Base-by-base conservation (phyloP, 2,888 invertebrate species). In the Caenorhabditis angaria region DNA sequence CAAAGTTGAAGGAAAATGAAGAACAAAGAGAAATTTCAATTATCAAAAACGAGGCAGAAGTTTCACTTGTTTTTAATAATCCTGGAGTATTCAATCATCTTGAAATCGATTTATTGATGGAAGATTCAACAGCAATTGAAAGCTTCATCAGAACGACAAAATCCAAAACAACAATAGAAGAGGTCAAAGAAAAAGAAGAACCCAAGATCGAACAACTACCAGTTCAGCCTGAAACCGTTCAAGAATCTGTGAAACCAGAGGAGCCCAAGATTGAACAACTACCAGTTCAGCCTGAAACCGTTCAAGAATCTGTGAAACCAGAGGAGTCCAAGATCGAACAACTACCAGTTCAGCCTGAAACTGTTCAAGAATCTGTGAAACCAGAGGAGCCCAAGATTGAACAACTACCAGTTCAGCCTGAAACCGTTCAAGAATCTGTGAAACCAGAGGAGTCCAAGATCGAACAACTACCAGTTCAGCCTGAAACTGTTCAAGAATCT, bases 21-120 rank as follows among this genome's bases (percentile, higher is more conserved):
- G n/a, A n/a, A n/a, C n/a, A n/a, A n/a, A n/a, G n/a, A n/a, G n/a
- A n/a, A n/a, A n/a, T n/a, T n/a, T n/a, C n/a, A n/a, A n/a, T n/a
- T n/a, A n/a, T n/a, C n/a, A n/a, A n/a, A n/a, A n/a, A n/a, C n/a
- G 55, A 55, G 22, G 55, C 55, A 4, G 27, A 24, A 55, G 55
- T 25, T n/a, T 18, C 18, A 10, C 55, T 22, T 5, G 55, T 50
- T 5, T n/a, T 20, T 20, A 25, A 47, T n/a, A 61, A 25, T n/a
- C 27, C 12, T 12, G 6, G 25, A 14, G 24, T 24, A 4, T 22
- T 18, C 32, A 41, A 58, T 32, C 58, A 35, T 28, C 35, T 18
- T 14, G 24, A 29, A 35, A 18, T n/a, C 29, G 58, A 55, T 20
- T 18, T n/a, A 25, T 14, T n/a, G 12, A 25, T 22, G n/a, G 35